Conservation (phyloP, 2,113 vertebrate species). For the Dasypus novemcinctus region DNA sequence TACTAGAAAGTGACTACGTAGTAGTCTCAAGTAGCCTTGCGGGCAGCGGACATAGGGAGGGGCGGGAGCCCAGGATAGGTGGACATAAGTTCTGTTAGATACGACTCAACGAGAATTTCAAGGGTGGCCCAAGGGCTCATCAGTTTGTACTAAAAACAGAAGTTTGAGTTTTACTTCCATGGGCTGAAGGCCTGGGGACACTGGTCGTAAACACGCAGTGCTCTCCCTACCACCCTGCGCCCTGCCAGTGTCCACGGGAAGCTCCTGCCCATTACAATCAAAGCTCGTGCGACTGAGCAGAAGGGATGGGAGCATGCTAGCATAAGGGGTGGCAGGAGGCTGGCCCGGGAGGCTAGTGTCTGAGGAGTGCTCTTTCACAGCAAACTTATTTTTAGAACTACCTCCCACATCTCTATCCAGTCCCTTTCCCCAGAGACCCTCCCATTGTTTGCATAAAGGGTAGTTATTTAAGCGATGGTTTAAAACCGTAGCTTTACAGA, state of each 20-base stretch:
- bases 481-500: no score
- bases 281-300: not conserved
- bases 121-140: not conserved
- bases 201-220: not conserved
- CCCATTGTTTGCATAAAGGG: not conserved
- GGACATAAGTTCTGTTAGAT: not conserved
- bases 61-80: not conserved
- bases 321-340: no score
- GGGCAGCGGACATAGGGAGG: not conserved
- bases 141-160: not conserved
- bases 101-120: not conserved
- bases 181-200: not conserved
- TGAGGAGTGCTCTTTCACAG: not conserved
- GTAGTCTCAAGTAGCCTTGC: not conserved
- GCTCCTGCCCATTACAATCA: not conserved
- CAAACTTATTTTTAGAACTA: not conserved
- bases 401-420: not conserved
- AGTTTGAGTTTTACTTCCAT: not conserved
- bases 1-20: not conserved
- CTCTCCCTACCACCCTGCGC: not conserved
- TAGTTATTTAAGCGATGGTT: not conserved
- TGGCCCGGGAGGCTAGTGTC: not conserved
- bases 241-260: not conserved
- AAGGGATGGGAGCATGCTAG: not conserved
- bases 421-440: not conserved